A percentile compares a stretch with the other conserved stretches of the same genome.
These are phyloP conservation scores for Sorex araneus DNA, from an alignment of 2,113 vertebrate species.

Conservation along the genomic window DNA sequence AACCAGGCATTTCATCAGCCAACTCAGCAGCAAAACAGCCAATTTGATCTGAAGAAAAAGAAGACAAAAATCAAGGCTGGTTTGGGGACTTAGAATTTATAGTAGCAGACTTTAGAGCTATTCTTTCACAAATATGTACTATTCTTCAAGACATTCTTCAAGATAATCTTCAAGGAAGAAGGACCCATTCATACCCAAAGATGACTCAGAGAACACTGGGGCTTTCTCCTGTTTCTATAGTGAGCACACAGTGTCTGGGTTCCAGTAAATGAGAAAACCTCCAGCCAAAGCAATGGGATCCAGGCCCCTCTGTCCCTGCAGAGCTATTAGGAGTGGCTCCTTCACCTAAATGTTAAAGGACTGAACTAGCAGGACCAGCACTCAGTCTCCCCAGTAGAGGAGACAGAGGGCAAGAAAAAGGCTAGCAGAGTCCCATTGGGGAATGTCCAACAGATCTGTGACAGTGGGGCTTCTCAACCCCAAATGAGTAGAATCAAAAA, in stretches of 20 bases:
- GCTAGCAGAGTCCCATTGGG: not conserved
- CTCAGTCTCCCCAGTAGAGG: not conserved
- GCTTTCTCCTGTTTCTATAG: not conserved
- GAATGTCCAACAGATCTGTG: not conserved
- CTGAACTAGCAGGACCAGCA: not conserved
- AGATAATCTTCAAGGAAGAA: not conserved
- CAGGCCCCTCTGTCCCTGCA: not conserved
- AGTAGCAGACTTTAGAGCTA: not conserved
- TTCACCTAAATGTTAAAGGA: not conserved
- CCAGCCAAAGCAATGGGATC: not conserved
- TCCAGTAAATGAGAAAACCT: not conserved
- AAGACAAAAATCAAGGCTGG: not conserved
- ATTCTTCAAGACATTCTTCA: slow-evolving; percentile 27
- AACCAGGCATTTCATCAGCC: not conserved
- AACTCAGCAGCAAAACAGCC: not conserved
- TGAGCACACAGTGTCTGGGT: not conserved
- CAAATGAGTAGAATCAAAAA: not conserved
- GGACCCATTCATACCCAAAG: no score
- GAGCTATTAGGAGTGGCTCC: not conserved
- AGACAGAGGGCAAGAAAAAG: not conserved
- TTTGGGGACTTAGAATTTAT: not conserved
- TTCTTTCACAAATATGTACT: not conserved
- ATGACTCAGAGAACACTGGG: not conserved
- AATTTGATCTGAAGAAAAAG: not conserved
- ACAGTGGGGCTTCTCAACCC: not conserved